phyloP scores from a whole-genome alignment of 2,888 invertebrate genomes.

The Folsomia candida region DNA sequence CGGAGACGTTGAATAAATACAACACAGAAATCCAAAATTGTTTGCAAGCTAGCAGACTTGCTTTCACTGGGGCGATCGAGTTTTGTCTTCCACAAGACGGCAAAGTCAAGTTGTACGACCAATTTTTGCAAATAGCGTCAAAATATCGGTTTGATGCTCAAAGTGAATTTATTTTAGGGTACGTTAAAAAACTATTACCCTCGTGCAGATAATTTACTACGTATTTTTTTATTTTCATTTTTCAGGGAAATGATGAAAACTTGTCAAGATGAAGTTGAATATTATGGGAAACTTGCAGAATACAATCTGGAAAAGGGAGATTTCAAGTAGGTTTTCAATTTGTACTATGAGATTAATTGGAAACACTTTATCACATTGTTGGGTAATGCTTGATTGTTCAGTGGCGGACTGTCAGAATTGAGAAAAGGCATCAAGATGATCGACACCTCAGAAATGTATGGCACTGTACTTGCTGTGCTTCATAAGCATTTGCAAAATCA shows the following conservation, averaged over 20 bases:
- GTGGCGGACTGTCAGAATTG: neutral
- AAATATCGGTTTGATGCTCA: neutral
- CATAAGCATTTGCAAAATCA: too few species aligned
- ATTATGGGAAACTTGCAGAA: too few species aligned
- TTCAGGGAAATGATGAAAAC: neutral
- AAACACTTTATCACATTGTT: too few species aligned
- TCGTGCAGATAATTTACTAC: too few species aligned
- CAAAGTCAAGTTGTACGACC: neutral
- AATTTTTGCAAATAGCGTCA: neutral
- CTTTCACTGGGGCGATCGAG: neutral
- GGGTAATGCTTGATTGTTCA: too few species aligned
- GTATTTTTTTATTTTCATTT: too few species aligned
- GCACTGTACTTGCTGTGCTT: too few species aligned
- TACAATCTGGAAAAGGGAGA: too few species aligned
- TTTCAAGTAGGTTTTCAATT: neutral
- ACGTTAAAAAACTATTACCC: too few species aligned
- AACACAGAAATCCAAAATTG: neutral
- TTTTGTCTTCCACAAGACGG: neutral
- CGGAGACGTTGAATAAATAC: slow-evolving; percentile 4
- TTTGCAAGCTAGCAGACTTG: neutral
- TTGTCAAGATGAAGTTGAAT: neutral
- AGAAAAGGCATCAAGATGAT: slow-evolving; percentile 2
- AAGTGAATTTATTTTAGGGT: neutral
- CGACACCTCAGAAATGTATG: slow-evolving; percentile 17
- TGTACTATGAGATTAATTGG: neutral